Conservation (phyloP, 2,113 vertebrate genomes). For the Pelodiscus sinensis region DNA sequence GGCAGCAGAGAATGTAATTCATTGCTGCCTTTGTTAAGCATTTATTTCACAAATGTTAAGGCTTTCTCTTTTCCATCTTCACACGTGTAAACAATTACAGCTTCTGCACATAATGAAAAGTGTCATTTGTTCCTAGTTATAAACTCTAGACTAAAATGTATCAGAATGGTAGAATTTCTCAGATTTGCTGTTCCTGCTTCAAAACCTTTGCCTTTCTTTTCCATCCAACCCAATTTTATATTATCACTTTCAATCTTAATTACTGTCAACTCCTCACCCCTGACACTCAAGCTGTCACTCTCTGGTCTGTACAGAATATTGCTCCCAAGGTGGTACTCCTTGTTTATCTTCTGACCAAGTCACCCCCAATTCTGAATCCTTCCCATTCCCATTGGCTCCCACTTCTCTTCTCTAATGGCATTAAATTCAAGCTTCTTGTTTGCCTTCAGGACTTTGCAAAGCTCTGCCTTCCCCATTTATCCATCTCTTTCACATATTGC, state of each 20-base stretch:
- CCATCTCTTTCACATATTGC: not conserved
- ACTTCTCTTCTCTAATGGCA: not conserved
- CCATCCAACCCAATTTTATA: not conserved
- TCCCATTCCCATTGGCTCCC: not conserved
- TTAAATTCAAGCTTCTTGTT: not conserved
- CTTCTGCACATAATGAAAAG: not conserved
- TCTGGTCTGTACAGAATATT: not conserved
- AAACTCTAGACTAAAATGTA: conserved; percentile 27
- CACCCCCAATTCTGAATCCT: not conserved
- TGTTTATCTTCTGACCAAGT: not conserved
- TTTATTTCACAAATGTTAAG: conserved; percentile 38
- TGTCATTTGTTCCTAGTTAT: not conserved
- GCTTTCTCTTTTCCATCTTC: conserved; percentile 10
- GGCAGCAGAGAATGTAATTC: not conserved
- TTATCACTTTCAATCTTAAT: not conserved
- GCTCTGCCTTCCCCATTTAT: not conserved
- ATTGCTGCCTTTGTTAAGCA: not conserved
- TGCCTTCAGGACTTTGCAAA: not conserved
- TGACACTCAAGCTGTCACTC: not conserved
- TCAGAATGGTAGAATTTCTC: conserved; percentile 31
- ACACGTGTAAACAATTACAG: not conserved
- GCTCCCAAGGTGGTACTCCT: not conserved
- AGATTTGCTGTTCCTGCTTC: conserved; percentile 9
- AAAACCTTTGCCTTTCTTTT: conserved; percentile 8
- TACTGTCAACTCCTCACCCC: not conserved